These are phyloP conservation scores for Willisornis vidua DNA, from an alignment of 2,113 vertebrate species.

Conservation along the genomic window DNA sequence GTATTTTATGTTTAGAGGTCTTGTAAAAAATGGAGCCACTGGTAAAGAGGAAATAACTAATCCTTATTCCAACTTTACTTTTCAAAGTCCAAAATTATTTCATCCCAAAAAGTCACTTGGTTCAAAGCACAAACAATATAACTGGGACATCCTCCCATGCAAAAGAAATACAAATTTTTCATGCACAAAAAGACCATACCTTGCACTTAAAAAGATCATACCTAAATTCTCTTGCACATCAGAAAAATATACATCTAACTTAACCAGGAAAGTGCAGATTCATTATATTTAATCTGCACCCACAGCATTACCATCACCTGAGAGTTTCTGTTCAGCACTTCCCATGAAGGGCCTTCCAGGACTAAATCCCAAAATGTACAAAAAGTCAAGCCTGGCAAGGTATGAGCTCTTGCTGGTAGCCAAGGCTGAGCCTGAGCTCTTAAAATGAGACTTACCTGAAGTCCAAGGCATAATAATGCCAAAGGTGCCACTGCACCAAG, in stretches of 20 bases:
- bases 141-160: background rate
- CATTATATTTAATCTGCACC: background rate
- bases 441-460: background rate
- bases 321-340: background rate
- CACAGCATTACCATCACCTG: background rate
- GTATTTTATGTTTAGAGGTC: background rate
- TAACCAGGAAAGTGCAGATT: background rate
- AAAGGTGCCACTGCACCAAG: background rate
- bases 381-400: background rate
- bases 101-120: background rate
- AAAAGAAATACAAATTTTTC: background rate
- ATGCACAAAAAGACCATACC: background rate
- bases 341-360: background rate
- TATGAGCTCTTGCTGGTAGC: background rate
- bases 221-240: background rate
- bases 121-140: fast-evolving
- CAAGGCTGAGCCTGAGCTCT: background rate
- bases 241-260: background rate
- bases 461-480: background rate
- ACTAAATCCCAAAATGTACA: background rate
- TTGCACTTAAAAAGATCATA: background rate
- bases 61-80: background rate
- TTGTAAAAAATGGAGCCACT: background rate
- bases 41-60: background rate
- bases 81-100: background rate